Conservation (phyloP, 2,797 vertebrate genomes). For the Melanotaenia nigrans region DNA sequence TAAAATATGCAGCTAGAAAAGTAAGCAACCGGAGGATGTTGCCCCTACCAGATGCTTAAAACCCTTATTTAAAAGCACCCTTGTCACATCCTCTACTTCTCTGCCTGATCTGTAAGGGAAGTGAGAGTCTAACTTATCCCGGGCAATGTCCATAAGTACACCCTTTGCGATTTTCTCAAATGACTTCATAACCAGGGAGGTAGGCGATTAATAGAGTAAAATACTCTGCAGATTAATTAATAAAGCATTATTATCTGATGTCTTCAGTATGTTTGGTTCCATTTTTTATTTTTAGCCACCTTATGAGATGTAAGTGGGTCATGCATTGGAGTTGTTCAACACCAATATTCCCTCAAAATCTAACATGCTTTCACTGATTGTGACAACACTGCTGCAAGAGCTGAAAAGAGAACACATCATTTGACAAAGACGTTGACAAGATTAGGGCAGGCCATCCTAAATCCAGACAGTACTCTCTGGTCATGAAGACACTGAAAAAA, state of each 20-base stretch:
- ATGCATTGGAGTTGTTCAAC: slow-evolving; percentile 30
- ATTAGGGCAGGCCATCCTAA: slow-evolving; percentile 35
- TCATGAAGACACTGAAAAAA: slow-evolving; percentile 37
- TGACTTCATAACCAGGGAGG: no score
- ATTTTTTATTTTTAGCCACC: background rate
- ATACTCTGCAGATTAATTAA: background rate
- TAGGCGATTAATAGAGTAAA: background rate
- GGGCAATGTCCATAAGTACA: no score
- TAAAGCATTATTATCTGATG: background rate
- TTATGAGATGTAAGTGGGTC: slow-evolving; percentile 9
- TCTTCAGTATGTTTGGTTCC: slow-evolving; percentile 16
- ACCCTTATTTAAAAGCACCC: no score
- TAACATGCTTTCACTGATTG: slow-evolving; percentile 24
- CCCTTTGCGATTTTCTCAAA: no score
- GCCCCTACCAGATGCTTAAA: no score
- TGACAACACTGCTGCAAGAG: slow-evolving; percentile 30
- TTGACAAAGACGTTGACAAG: slow-evolving; percentile 44
- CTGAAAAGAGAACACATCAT: slow-evolving; percentile 28
- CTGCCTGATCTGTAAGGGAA: no score
- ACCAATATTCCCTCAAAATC: slow-evolving; percentile 15
- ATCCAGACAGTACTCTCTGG: slow-evolving; percentile 39
- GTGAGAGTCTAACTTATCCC: no score
- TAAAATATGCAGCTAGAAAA: no score
- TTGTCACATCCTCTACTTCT: no score
- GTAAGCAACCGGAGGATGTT: no score